Base-by-base conservation (phyloP, 2,113 vertebrate genomes). In the Gymnarchus niloticus region DNA sequence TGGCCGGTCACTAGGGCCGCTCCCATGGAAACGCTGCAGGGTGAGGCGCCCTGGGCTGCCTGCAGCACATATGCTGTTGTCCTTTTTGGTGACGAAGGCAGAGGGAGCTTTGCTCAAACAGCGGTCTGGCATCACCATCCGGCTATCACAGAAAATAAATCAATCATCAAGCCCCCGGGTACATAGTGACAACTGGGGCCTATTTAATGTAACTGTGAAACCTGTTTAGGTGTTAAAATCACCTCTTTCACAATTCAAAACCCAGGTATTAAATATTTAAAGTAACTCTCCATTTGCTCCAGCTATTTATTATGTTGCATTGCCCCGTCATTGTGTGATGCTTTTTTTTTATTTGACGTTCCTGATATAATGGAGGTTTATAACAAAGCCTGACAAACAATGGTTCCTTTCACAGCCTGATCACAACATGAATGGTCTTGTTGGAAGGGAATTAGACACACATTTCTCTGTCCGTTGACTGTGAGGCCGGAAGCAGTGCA, bases 211-310 rank as follows among this genome's bases (percentile, higher is more conserved):
- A 51, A 21, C n/a, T n/a, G 23, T 81, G n/a, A n/a, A 28, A 51
- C 48, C n/a, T 49, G 23, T 25, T 51, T 81, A 48, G n/a, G 41
- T 69, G 61, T 69, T 41, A 69, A 69, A 46, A 14, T 23, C 76
- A 49, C 77, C 77, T n/a, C n/a, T 49, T 78, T 78, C 44, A 78
- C 46, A 80, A 25, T 51, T 49, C 77, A 25, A n/a, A 81, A 73
- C 41, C 65, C 65, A 2, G 52, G 19, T 54, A 19, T 51, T 81
- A 82, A 82, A 81, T 37, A 41, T 73, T 73, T 41, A 52, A 21
- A 65, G n/a, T 65, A n/a, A 37, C 65, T 33, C 33, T 73, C 41
- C 33, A 41, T 73, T 73, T 73, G 33, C 65, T n/a, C 33, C 33
- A 33, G 65, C 65, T 73, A 17, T 73, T 73, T 28, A 73, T 41